Base-by-base conservation (phyloP, 1,140 invertebrate genomes). In the Listronotus bonariensis region DNA sequence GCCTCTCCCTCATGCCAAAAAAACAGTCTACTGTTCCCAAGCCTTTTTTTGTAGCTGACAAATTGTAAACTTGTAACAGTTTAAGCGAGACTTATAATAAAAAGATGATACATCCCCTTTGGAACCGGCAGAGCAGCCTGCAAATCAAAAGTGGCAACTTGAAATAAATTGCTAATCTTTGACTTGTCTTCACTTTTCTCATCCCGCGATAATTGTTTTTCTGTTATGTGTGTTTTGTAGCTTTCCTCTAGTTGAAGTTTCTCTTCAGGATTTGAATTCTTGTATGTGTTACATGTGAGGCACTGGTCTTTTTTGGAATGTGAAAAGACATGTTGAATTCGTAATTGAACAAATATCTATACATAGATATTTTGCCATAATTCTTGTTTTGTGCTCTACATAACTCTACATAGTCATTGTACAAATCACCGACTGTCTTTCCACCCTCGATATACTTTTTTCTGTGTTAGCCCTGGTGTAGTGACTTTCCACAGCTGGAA, bases 51-150 rank as follows among this genome's bases (percentile, higher is more conserved):
- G 7, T 14, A 70, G 36, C 9, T 68, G 45, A 46, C 26, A 64
- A 31, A 68, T 40, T 9, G 67, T 68, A 11, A 70, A 70, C 42
- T 68, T 70, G 48, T 68, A 68, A 41, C 15, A 52, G 32, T 32
- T 57, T 26, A 68, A 53, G 65, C 82, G 82, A n/a, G 71, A 73
- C 68, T 75, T 78, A 65, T 80, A 81, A 61, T 76, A 80, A 67
- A 79, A 79, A 11, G 59, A 62, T 49, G 71, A 76, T 20, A 72
- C 67, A 15, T 81, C 70, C 9, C 20, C 5, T 26, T 71, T 18
- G 77, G 76, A 43, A 17, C 66, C 61, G 69, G 67, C 42, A 79
- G 41, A 48, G 76, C 74, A 60, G 20, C 20, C 5, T 26, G 20
- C 5, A 26, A 26, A 26, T 26, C 20, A 26, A 26, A 26, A 26